Conservation (phyloP, 2,113 vertebrate genomes). For the Sceloporus tristichus region DNA sequence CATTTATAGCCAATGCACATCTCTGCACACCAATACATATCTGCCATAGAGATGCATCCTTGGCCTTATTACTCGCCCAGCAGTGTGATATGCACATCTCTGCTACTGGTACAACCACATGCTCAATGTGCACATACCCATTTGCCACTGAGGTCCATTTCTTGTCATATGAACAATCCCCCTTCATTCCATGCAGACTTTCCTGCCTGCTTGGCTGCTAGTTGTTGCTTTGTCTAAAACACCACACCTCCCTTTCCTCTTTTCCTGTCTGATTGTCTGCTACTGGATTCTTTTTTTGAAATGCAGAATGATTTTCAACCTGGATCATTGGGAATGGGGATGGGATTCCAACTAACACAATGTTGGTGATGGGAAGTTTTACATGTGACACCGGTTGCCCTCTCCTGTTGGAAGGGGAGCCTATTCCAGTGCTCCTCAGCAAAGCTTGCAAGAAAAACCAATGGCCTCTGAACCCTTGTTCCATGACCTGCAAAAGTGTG, state of each 20-base stretch:
- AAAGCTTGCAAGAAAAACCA: neutral
- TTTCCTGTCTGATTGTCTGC: neutral
- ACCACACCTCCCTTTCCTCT: neutral
- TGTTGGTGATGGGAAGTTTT: neutral
- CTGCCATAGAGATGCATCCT: neutral
- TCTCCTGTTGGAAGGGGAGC: neutral
- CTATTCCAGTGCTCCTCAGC: neutral
- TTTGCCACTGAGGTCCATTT: neutral
- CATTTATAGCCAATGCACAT: neutral
- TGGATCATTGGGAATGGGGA: neutral
- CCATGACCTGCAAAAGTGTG: no score
- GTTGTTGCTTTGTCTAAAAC: neutral
- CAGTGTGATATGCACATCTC: neutral
- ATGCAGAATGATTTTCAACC: neutral
- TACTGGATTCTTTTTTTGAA: neutral
- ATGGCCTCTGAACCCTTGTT: neutral
- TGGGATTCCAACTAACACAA: neutral
- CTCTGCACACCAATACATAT: neutral
- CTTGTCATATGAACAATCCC: neutral
- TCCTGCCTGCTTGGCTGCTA: neutral
- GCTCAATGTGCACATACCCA: neutral
- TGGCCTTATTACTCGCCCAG: neutral
- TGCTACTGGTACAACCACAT: neutral
- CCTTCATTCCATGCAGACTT: neutral
- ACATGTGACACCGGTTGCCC: neutral